These are phyloP conservation scores for Lytechinus pictus DNA, from an alignment of 35 echinoderm and acorn worm species.

Conservation along the genomic window DNA sequence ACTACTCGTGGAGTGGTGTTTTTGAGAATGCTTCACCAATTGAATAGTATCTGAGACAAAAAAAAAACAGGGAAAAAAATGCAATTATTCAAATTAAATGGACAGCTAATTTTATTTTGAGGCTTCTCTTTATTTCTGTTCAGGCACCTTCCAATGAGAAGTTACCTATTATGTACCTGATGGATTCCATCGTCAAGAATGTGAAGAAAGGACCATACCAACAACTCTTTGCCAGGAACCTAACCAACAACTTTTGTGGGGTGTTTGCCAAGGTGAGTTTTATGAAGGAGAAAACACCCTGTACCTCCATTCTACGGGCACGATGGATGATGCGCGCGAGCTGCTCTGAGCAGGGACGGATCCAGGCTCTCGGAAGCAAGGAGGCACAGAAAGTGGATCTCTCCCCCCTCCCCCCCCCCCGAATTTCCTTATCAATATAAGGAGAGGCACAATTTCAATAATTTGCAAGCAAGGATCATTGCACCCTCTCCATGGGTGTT, in stretches of 20 bases:
- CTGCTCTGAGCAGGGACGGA: no score
- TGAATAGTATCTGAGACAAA: neutral
- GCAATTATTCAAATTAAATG: neutral
- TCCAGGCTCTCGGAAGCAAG: no score
- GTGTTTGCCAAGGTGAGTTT: slow-evolving; percentile 93
- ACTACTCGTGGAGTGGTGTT: neutral
- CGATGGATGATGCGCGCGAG: neutral
- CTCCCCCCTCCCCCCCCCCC: no score
- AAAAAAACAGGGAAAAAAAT: neutral
- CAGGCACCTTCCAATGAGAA: slow-evolving; percentile 84
- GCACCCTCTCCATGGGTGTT: no score
- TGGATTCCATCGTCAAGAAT: slow-evolving; percentile 98
- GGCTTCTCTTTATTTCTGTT: slow-evolving; percentile 36
- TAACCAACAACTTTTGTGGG: slow-evolving; percentile 82
- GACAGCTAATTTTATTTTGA: slow-evolving; percentile 23
- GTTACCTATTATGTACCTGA: slow-evolving; percentile 86
- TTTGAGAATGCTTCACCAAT: neutral
- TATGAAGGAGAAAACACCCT: neutral
- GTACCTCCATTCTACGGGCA: neutral
- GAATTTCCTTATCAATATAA: no score
- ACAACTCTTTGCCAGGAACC: slow-evolving; percentile 72
- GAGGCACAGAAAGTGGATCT: no score
- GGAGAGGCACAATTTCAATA: no score
- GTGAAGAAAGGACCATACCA: slow-evolving; percentile 83
- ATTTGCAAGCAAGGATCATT: no score